A percentile compares a stretch with the other conserved stretches of the same genome.
These are phyloP conservation scores for Steinernema scapterisci DNA, from an alignment of 2,888 invertebrate species.

Conservation along the genomic window DNA sequence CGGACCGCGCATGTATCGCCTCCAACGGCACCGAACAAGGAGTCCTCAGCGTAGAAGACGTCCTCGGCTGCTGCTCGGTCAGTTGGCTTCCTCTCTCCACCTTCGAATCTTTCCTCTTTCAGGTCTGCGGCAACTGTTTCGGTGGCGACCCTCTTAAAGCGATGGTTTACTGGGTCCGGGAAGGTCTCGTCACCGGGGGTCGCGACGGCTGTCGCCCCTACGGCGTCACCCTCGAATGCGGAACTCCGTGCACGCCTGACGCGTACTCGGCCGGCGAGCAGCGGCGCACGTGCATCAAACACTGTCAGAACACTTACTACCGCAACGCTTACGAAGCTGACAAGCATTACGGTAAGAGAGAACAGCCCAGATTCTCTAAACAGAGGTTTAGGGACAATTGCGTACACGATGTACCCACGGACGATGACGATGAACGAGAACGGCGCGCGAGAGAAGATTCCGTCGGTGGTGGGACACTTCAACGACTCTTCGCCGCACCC, in stretches of 20 bases:
- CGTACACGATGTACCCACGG: constrained; percentile 66
- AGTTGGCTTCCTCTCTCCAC: too few species aligned
- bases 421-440: constrained; percentile 64
- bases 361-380: not conserved
- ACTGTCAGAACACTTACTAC: constrained; percentile 65
- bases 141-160: constrained; percentile 67
- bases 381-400: constrained; percentile 54
- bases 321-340: constrained; percentile 62
- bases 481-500: constrained; percentile 56
- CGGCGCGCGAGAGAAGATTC: constrained; percentile 58
- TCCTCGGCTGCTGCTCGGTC: constrained; percentile 61
- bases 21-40: constrained; percentile 58
- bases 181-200: constrained; percentile 63
- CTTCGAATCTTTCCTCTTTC: too few species aligned
- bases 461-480: constrained; percentile 64
- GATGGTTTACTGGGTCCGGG: constrained; percentile 64
- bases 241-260: constrained; percentile 64
- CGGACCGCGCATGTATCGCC: constrained; percentile 65
- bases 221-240: constrained; percentile 56
- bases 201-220: constrained; percentile 66
- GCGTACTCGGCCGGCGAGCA: constrained; percentile 62
- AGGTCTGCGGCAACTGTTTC: constrained; percentile 64
- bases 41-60: constrained; percentile 47
- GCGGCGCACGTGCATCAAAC: constrained; percentile 55
- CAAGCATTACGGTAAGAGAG: constrained; percentile 54